phyloP scores from a whole-genome alignment of 2,888 invertebrate species.

The Leucoptera coffeella region DNA sequence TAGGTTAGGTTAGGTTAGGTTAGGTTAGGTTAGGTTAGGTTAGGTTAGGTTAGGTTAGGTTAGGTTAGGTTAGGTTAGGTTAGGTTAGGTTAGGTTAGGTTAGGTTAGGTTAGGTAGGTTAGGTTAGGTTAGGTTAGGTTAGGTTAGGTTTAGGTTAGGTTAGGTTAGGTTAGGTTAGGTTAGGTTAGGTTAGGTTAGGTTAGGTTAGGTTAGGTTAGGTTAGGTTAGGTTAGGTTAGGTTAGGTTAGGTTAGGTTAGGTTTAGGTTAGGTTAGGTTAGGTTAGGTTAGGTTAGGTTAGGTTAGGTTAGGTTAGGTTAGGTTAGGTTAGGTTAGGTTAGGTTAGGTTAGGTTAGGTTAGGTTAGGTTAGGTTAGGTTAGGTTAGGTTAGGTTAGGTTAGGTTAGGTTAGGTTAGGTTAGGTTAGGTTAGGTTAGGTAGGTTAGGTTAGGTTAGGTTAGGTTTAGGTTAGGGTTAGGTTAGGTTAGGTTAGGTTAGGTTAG shows the following conservation, averaged over 20 bases:
- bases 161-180: slow-evolving; percentile 5
- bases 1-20: slow-evolving; percentile 5
- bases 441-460: slow-evolving; percentile 5
- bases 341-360: slow-evolving; percentile 4
- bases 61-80: slow-evolving; percentile 10
- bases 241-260: slow-evolving; percentile 6
- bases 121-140: too few species aligned
- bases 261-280: slow-evolving; percentile 5
- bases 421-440: slow-evolving; percentile 6
- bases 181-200: slow-evolving; percentile 5
- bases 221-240: slow-evolving; percentile 6
- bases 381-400: slow-evolving; percentile 4
- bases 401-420: slow-evolving; percentile 4
- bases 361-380: slow-evolving; percentile 2
- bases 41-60: slow-evolving; percentile 10
- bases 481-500: slow-evolving; percentile 5
- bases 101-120: slow-evolving; percentile 8
- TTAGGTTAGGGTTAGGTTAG: slow-evolving; percentile 5
- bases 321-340: slow-evolving; percentile 4
- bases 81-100: slow-evolving; percentile 8
- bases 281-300: slow-evolving; percentile 6
- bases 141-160: slow-evolving; percentile 4
- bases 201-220: slow-evolving; percentile 5
- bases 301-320: slow-evolving; percentile 7
- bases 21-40: slow-evolving; percentile 7